Evolutionary conservation across 2,113 vertebrate species (phyloP), one percentile per base, ranked within the genome.

Genomic region (Bambusicola thoracicus): DNA sequence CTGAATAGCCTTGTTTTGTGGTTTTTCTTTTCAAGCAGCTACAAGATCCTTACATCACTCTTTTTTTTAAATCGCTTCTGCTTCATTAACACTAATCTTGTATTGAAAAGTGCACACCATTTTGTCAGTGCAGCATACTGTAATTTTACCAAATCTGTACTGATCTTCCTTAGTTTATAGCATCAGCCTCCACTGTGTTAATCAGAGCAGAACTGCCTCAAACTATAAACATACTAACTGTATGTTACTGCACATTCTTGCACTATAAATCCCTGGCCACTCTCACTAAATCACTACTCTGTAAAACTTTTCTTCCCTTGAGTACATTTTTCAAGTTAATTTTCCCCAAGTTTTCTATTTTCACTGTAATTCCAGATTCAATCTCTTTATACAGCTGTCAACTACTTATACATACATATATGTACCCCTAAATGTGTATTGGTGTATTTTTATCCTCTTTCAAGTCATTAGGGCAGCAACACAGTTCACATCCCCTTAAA

Each of bases 321-420:
- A 80, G n/a, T 24, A 94, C 76, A 90, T 69, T 15, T 73, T 77
- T 41, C 38, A 58, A 83, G 49, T 14, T 88, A 85, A 67, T 95
- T 89, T 87, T 51, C 19, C 24, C 6, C 1, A 3, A 32, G 25
- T 76, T 87, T 93, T 78, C 14, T 62, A 72, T 93, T 92, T 72
- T 61, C 16, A 66, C 61, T 53, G 3, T 67, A 76, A 76, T 88
- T 92, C 34, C 22, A 59, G 30, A 68, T 49, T 88, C 17, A 67
- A 55, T 79, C 25, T 79, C 48, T 73, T 49, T 89, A 24, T 77
- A 73, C 3, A 53, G 40, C 59, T 82, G 46, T 67, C 53, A 88
- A 16, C 36, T 8, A 6, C 29, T 67, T 81, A 43, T n/a, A 2
- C n/a, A 2, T 38, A 5, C 13, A 32, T 58, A 48, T 14, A 29